Evolutionary conservation across 2,113 vertebrate species (phyloP), one percentile per base, ranked within the genome.

Genomic region (Siphamia tubifer): DNA sequence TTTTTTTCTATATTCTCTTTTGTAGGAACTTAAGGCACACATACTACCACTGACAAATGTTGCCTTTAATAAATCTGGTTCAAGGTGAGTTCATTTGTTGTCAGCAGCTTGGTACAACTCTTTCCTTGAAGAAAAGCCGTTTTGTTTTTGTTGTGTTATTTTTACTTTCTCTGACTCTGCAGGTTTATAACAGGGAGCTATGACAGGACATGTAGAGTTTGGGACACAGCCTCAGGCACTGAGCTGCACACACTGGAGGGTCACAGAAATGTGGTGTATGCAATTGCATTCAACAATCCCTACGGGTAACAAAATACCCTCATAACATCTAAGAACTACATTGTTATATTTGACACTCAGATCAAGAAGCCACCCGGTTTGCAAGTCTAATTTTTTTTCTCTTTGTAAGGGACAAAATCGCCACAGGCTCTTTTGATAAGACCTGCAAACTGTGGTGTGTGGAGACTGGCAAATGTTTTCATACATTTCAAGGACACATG

Each of bases 121-220:
- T 35, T 7, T 9, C 24, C 19, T 66, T 45, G 4, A 34, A n/a
- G 27, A 45, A 27, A 48, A 28, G 8, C 20, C 21, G 6, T 40
- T 21, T 67, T 30, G 5, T 39, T 21, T 54, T 42, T 28, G 5
- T 16, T 25, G 13, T 21, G 5, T 10, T 17, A 17, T 10, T 35
- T 1, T 20, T 63, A 10, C 6, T 71, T 13, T 62, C 24, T 62
- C 4, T 62, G 9, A 36, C 23, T 51, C 47, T 81, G 67, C 77
- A 99, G 97, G 63, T 98, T 98, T 77, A 96, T 99, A 85, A 99
- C 97, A 10, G 98, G 96, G 42, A 98, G 98, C 91, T 99, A 98
- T 43, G 98, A 99, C 56, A 94, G 97, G 79, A 99, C 96, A 0
- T 99, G 97, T 67, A 95, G 95, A 84, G 76, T 99, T 13, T 99